A percentile compares a stretch with the other conserved stretches of the same genome.
Evolutionary conservation across 1,140 invertebrate genomes (phyloP).

Genomic region (Macrostomum lignano): DNA sequence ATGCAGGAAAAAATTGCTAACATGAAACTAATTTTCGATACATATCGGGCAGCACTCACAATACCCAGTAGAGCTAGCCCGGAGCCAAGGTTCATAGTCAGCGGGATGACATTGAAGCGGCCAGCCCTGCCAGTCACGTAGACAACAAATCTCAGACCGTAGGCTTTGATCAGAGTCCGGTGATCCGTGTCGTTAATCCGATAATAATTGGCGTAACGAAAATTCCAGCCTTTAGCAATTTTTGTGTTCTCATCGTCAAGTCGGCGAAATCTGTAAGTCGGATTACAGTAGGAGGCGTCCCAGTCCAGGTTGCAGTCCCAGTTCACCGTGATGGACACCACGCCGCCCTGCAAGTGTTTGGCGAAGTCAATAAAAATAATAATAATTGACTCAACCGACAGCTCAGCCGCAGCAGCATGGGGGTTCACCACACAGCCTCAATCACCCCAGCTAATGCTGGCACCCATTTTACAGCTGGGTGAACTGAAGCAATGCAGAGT

Average conservation of each 20-base stretch:
- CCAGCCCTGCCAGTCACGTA: conserved; percentile 29
- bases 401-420: too few species aligned
- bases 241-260: conserved; percentile 16
- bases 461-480: too few species aligned
- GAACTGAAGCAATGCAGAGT: too few species aligned
- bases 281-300: conserved; percentile 24
- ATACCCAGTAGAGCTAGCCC: conserved; percentile 30
- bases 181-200: conserved; percentile 14
- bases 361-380: too few species aligned
- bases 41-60: too few species aligned
- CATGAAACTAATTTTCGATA: too few species aligned
- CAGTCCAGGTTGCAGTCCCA: conserved; percentile 34
- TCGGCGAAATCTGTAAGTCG: conserved; percentile 28
- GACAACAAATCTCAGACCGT: conserved; percentile 31
- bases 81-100: conserved; percentile 31
- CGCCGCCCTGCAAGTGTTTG: conserved; percentile 29
- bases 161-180: conserved; percentile 31
- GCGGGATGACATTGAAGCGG: conserved; percentile 29
- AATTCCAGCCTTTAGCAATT: conserved; percentile 30
- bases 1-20: too few species aligned
- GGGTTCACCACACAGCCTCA: too few species aligned
- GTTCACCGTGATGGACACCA: conserved; percentile 29
- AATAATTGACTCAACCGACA: too few species aligned
- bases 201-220: conserved; percentile 25
- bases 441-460: too few species aligned